A percentile compares a stretch with the other conserved stretches of the same genome.
phyloP scores from a whole-genome alignment of 2,797 vertebrate species.

The Phrynocephalus forsythii region DNA sequence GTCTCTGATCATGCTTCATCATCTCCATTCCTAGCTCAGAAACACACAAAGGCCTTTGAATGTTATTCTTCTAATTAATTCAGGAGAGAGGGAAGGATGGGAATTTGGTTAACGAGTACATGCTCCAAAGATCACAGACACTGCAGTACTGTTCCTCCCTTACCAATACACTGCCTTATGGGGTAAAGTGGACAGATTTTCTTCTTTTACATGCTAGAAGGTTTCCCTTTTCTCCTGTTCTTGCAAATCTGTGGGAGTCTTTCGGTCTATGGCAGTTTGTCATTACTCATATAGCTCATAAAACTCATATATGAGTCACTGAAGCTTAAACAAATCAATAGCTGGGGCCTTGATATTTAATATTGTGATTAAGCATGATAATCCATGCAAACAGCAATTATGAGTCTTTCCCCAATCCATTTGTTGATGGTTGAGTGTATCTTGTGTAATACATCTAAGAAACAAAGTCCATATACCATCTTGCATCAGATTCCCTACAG shows the following conservation, averaged over 20 bases:
- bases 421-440: background rate
- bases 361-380: background rate
- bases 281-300: background rate
- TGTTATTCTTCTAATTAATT: constrained; percentile 31
- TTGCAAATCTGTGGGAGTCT: background rate
- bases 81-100: background rate
- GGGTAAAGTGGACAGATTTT: background rate
- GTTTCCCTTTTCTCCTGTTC: background rate
- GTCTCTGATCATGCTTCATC: background rate
- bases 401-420: background rate
- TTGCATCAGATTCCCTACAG: constrained; percentile 4
- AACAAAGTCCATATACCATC: background rate
- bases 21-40: background rate
- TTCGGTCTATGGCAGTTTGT: background rate
- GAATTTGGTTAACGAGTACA: constrained; percentile 25
- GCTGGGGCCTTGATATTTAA: background rate
- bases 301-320: background rate
- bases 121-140: background rate
- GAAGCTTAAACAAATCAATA: constrained; percentile 5
- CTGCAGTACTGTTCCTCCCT: constrained; percentile 2
- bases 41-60: background rate
- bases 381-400: background rate
- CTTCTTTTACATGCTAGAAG: background rate
- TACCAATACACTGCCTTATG: background rate
- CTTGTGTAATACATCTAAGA: background rate